Evolutionary conservation across 2,113 vertebrate genomes (phyloP).

Genomic region (Origma solitaria): DNA sequence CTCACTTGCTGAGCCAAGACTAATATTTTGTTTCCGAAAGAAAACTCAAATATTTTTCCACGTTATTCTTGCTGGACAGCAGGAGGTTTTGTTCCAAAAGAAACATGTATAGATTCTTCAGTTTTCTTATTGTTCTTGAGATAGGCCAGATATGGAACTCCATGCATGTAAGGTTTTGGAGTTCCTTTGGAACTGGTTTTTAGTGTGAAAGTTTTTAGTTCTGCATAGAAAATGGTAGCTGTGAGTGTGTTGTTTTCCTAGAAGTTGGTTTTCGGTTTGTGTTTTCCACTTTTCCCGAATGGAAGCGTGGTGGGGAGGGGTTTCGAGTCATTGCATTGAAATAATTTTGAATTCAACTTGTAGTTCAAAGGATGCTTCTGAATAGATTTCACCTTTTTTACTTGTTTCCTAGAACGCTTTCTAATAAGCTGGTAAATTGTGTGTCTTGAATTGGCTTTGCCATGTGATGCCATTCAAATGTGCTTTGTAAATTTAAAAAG

Average conservation of each 20-base stretch:
- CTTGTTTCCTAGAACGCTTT: neutral
- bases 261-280: neutral
- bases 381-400: neutral
- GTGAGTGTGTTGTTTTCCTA: neutral
- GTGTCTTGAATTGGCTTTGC: neutral
- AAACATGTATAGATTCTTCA: slow-evolving; percentile 63
- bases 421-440: neutral
- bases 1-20: slow-evolving; percentile 73
- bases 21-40: slow-evolving; percentile 78
- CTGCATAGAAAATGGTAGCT: neutral
- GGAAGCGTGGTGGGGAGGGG: neutral
- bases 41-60: slow-evolving; percentile 73
- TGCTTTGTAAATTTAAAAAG: neutral
- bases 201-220: neutral
- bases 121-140: slow-evolving; percentile 68
- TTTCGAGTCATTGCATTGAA: neutral
- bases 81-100: slow-evolving; percentile 70
- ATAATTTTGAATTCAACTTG: neutral
- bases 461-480: neutral
- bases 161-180: neutral
- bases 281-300: neutral
- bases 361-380: neutral
- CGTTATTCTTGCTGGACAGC: slow-evolving; percentile 70
- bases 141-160: slow-evolving; percentile 51
- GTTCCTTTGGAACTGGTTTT: neutral